These are phyloP conservation scores for Apomyelois bistriatella DNA, from an alignment of 2,888 invertebrate genomes.

Conservation along the genomic window DNA sequence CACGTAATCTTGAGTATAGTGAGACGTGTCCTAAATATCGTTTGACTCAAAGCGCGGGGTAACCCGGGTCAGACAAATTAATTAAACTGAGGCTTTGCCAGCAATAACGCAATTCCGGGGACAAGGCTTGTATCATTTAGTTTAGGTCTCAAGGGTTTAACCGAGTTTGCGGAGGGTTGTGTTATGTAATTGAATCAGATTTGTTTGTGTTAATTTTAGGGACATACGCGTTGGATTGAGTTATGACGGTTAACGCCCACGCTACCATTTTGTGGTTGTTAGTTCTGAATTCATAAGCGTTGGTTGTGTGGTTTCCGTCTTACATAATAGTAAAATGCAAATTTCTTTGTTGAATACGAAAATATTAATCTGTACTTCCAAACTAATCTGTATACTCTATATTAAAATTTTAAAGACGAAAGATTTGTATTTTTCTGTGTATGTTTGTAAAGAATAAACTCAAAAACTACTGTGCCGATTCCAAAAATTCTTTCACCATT, in stretches of 20 bases:
- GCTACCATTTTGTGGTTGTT: neutral
- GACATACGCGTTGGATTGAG: conserved; percentile 1
- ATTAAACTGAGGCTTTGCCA: conserved; percentile 47
- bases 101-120: conserved; percentile 46
- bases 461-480: no score
- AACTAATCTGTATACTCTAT: no score
- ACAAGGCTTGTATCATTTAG: conserved; percentile 30
- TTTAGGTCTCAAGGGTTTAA: conserved; percentile 31
- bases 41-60: neutral
- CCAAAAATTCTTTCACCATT: no score
- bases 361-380: no score
- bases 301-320: neutral
- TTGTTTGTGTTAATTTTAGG: conserved; percentile 6
- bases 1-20: neutral
- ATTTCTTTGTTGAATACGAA: no score
- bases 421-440: no score
- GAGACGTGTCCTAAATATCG: conserved; percentile 15
- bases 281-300: neutral
- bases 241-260: neutral
- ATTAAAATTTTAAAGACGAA: no score
- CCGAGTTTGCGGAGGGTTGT: conserved; percentile 21
- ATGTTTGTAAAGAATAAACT: no score
- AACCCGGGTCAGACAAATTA: conserved; percentile 38
- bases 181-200: conserved; percentile 13
- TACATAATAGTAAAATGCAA: no score